Base-by-base conservation (phyloP, 1,140 invertebrate genomes). In the Zophobas atratus region DNA sequence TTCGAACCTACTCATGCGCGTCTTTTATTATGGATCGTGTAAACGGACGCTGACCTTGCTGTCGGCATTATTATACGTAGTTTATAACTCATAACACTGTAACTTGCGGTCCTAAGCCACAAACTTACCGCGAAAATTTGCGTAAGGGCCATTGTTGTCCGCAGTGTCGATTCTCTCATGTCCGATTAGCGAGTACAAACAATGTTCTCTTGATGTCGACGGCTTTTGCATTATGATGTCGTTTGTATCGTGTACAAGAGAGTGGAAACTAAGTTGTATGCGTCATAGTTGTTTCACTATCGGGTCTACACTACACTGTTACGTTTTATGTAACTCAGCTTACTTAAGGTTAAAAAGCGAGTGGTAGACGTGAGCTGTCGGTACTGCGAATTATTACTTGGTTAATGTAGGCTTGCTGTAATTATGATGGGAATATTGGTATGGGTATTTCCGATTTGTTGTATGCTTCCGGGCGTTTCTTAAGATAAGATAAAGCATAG, bases 101-200 rank as follows among this genome's bases (percentile, higher is more conserved):
- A 20, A 20, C 20, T 20, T 20, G 20, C 20, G 20, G 20, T 20
- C 20, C n/a, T 51, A 51, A 51, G 8, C 33, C 33, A 63, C 57
- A 39, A 63, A 41, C 60, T 67, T 33, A 67, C 60, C 57, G 2
- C 8, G 20, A 20, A 20, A 6, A 67, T 6, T 51, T 51, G 60
- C n/a, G 43, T n/a, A 5, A 43, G 43, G 43, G 32, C 43, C 60
- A 20, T 32, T 20, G 33, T 67, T 43, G n/a, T 46, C 8, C 20
- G 35, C 60, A 67, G n/a, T 67, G 20, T 67, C 6, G n/a, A 67
- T 43, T 46, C 39, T 67, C 43, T 41, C 60, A 32, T 67, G 2
- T 67, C 60, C 60, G 33, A 67, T 67, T 67, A 67, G 6, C 43
- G 60, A 67, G 43, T 67, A 67, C 43, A 39, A 67, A 67, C 60